Percentiles rank a stretch among this genome's conserved stretches.
Evolutionary conservation across 2,797 vertebrate species (phyloP).

Genomic region (Sciurus carolinensis): DNA sequence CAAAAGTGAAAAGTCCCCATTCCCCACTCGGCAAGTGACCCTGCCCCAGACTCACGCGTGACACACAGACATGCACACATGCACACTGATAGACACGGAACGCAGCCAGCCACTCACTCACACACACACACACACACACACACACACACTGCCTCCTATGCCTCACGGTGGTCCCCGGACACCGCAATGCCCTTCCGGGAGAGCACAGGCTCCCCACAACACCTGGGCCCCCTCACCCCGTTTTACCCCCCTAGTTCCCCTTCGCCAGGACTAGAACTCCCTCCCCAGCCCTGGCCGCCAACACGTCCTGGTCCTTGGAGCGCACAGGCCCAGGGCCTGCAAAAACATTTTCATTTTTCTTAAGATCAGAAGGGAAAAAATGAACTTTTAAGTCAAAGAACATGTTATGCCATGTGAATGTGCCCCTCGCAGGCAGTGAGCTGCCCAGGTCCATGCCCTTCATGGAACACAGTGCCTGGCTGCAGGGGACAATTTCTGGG

Average conservation of each 20-base stretch:
- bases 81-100: not conserved
- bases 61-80: not conserved
- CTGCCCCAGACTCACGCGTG: not conserved
- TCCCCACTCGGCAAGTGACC: not conserved
- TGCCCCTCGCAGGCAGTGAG: too few relatives aligned
- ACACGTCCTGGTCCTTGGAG: not conserved
- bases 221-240: not conserved
- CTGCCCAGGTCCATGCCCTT: too few relatives aligned
- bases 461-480: not conserved
- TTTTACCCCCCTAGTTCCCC: not conserved
- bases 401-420: not conserved
- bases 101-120: not conserved
- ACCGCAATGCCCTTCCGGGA: too few relatives aligned
- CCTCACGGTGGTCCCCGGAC: too few relatives aligned
- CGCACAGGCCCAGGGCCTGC: not conserved
- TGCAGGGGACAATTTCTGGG: not conserved
- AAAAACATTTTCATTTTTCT: not conserved
- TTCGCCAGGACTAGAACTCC: accelerated
- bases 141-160: too few relatives aligned
- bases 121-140: not conserved
- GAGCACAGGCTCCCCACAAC: too few relatives aligned
- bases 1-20: not conserved
- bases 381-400: not conserved
- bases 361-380: not conserved
- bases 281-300: accelerated